These are phyloP conservation scores for Boulengeromyrus knoepffleri DNA, from an alignment of 2,113 vertebrate species.

Conservation along the genomic window DNA sequence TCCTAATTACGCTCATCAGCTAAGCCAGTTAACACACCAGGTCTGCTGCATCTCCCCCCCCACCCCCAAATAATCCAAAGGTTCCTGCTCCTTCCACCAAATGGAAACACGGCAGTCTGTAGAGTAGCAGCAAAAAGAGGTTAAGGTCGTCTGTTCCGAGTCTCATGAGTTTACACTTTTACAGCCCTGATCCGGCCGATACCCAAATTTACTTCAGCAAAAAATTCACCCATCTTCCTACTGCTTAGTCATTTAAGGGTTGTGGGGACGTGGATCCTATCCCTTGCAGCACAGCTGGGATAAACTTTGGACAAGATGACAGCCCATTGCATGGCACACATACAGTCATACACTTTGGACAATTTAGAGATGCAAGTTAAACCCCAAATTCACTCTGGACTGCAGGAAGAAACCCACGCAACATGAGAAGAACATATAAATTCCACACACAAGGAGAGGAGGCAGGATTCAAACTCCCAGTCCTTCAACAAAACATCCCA, in stretches of 20 bases:
- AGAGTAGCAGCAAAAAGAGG: neutral
- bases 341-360: neutral
- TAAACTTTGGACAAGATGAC: neutral
- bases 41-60: conserved; percentile 23
- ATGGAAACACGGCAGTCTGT: neutral
- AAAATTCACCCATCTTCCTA: neutral
- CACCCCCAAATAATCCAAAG: neutral
- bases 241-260: neutral
- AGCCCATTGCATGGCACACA: neutral
- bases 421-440: neutral
- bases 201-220: neutral
- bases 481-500: neutral
- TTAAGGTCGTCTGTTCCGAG: neutral
- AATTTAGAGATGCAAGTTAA: neutral
- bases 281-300: neutral
- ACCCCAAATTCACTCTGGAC: neutral
- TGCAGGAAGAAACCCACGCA: neutral
- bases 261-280: neutral
- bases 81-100: conserved; percentile 9
- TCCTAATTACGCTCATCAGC: conserved; percentile 37
- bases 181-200: neutral
- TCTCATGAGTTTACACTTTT: neutral
- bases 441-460: neutral
- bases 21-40: conserved; percentile 12
- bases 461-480: neutral